Conservation (phyloP, 2,113 vertebrate species). For the Rhinichthys klamathensis region DNA sequence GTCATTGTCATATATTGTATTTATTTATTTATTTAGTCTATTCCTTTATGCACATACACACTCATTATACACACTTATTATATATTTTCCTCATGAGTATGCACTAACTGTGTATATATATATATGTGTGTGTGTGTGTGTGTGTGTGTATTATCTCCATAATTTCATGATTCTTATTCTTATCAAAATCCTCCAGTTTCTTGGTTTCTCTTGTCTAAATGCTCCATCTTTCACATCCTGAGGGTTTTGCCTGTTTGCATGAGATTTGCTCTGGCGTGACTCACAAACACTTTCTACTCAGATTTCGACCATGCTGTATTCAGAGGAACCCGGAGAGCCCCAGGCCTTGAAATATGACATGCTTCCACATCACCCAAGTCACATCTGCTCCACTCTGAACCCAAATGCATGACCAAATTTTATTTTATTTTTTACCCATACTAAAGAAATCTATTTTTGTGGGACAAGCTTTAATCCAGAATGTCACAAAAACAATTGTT, state of each 20-base stretch:
- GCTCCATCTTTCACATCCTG: not conserved
- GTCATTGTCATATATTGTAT: too few species aligned
- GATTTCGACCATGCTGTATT: not conserved
- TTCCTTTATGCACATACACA: not conserved
- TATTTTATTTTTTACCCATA: too few species aligned
- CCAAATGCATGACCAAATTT: not conserved
- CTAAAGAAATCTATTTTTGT: not conserved
- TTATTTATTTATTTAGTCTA: too few species aligned
- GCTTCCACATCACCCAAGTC: conserved; percentile 2
- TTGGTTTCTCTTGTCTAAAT: not conserved
- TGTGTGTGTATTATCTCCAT: not conserved
- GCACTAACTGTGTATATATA: not conserved
- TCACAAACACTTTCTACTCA: conserved; percentile 7
- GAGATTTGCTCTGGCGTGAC: conserved; percentile 4
- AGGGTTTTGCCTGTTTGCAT: not conserved
- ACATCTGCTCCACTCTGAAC: not conserved
- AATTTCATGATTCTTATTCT: not conserved
- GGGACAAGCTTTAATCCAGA: not conserved
- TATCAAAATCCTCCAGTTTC: not conserved
- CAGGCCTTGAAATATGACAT: not conserved
- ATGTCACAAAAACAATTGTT: not conserved
- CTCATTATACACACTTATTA: not conserved
- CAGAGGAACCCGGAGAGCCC: conserved; percentile 11
- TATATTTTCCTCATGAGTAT: not conserved
- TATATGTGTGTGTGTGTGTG: too few species aligned